Evolutionary conservation across 2,888 invertebrate species (phyloP), one percentile per base, ranked within the genome.

Genomic region (Kuschelorhynchus macadamiae): DNA sequence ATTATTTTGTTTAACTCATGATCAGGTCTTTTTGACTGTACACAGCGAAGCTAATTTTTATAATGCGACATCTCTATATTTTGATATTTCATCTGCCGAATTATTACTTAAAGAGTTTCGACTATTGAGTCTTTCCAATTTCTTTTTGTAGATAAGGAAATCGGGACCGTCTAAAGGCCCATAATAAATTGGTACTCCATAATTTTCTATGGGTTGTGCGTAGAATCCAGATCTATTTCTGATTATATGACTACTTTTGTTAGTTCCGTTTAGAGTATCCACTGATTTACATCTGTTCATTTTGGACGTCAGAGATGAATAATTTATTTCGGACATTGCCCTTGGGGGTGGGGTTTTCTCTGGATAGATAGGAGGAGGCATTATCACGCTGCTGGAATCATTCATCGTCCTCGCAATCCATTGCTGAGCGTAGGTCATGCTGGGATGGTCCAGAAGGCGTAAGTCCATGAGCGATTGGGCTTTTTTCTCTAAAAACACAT

Each of bases 11-110:
- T n/a, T n/a, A n/a, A n/a, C n/a, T n/a, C n/a, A n/a, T n/a, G n/a
- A n/a, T n/a, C n/a, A n/a, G n/a, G n/a, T n/a, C n/a, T n/a, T n/a
- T n/a, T n/a, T n/a, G n/a, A n/a, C n/a, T n/a, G n/a, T n/a, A n/a
- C n/a, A n/a, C n/a, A n/a, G n/a, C n/a, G n/a, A n/a, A n/a, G n/a
- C n/a, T n/a, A n/a, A n/a, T n/a, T n/a, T 21, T 52, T 50, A 85
- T 53, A 85, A 77, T 18, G 83, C 84, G 25, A 85, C 83, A 69
- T 85, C 85, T 55, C 84, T 79, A 71, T 84, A 84, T 70, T 84
- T 84, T 61, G 84, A 83, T 52, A 84, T 82, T 70, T 85, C 85
- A 57, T 85, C 85, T 5, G 82, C 81, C 0, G 85, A 85, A 7
- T 81, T 80, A 56, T 82, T 83, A 68, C 83, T 83, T 57, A 83